phyloP scores from a whole-genome alignment of 1,140 invertebrate genomes.

The Batillaria attramentaria region DNA sequence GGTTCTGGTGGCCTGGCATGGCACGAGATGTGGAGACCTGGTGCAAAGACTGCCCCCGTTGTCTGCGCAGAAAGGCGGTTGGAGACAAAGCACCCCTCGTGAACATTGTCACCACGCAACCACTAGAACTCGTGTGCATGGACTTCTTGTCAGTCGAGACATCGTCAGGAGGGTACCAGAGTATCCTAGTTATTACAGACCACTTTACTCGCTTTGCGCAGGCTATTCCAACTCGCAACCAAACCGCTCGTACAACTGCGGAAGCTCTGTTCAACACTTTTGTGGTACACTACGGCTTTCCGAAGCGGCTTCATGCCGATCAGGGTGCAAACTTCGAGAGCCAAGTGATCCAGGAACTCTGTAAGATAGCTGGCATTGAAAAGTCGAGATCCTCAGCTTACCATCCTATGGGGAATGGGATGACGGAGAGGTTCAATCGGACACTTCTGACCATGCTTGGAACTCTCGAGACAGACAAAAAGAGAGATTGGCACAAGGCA shows the following conservation, averaged over 20 bases:
- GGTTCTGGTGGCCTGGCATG: conserved; percentile 40
- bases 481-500: too few relatives aligned
- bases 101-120: conserved; percentile 1
- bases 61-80: conserved; percentile 4
- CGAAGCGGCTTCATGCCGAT: conserved; percentile 32
- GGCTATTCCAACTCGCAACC: conserved; percentile 29
- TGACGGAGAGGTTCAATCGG: too few relatives aligned
- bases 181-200: conserved; percentile 34
- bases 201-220: conserved; percentile 37
- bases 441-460: too few relatives aligned
- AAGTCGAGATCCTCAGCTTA: too few relatives aligned
- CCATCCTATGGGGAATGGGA: too few relatives aligned
- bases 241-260: conserved; percentile 36
- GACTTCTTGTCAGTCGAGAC: conserved; percentile 35
- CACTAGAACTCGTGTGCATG: conserved; percentile 36
- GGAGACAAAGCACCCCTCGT: not conserved
- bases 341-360: conserved; percentile 20
- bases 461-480: too few relatives aligned
- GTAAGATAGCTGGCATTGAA: not conserved
- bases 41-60: conserved; percentile 1
- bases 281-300: conserved; percentile 39
- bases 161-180: conserved; percentile 33
- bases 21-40: conserved; percentile 26
- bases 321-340: conserved; percentile 41
- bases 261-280: conserved; percentile 40